Conservation (phyloP, 23 tunicate genomes). For the Halocynthia roretzi region DNA sequence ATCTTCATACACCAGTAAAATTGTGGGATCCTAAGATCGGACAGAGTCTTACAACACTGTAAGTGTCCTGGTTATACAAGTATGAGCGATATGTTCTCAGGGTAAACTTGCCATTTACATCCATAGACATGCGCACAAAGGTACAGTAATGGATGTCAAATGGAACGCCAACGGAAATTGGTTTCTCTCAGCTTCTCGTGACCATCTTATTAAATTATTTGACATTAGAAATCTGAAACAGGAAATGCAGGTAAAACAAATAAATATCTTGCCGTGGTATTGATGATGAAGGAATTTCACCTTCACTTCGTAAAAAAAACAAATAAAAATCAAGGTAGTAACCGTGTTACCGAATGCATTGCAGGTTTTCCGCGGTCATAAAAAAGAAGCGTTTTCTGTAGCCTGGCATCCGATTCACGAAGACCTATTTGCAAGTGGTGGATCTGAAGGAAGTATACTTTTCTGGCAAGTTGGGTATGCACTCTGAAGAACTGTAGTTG, state of each 20-base stretch:
- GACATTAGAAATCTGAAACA: slow-evolving; percentile 96
- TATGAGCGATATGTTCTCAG: too few species aligned
- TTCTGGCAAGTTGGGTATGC: slow-evolving; percentile 99
- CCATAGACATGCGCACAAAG: slow-evolving; percentile 95
- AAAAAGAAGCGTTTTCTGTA: slow-evolving; percentile 97
- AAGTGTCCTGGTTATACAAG: slow-evolving; percentile 10
- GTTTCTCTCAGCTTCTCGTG: slow-evolving; percentile 94
- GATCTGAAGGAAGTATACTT: slow-evolving; percentile 93
- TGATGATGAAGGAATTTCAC: not conserved
- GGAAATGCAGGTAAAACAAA: slow-evolving; percentile 62
- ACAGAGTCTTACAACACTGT: slow-evolving; percentile 76
- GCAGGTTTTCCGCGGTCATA: slow-evolving; percentile 93
- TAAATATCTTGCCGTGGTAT: not conserved
- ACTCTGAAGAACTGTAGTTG: too few species aligned
- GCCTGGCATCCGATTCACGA: slow-evolving; percentile 99
- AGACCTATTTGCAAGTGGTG: slow-evolving; percentile 96
- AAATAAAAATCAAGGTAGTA: too few species aligned
- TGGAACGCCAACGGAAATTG: slow-evolving; percentile 97
- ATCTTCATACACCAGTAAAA: slow-evolving; percentile 96
- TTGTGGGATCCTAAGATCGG: slow-evolving; percentile 97
- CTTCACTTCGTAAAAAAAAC: too few species aligned
- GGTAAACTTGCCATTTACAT: not conserved
- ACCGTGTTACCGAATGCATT: not conserved
- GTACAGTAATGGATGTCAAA: slow-evolving; percentile 94
- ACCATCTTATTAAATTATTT: slow-evolving; percentile 88